Base-by-base conservation (phyloP, 2,888 invertebrate genomes). In the Eilema griseolum region DNA sequence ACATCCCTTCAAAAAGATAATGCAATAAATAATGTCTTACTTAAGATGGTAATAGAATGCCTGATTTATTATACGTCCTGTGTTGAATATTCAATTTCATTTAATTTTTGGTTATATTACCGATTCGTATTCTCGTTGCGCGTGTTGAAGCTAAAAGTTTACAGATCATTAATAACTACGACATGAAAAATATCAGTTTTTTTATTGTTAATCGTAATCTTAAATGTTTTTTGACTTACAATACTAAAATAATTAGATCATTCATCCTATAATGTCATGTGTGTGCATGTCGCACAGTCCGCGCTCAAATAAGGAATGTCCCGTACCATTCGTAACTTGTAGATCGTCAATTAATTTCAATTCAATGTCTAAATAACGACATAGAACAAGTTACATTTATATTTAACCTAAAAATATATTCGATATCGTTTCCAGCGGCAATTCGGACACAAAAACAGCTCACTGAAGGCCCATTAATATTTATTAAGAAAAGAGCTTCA, bases 391-490 rank as follows among this genome's bases (percentile, higher is more conserved):
- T 20, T 46, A 46, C 20, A 46, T 62, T 41, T 10, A 56, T 12
- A 12, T 20, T 70, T 62, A 62, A 75, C 62, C 59, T 61, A 33
- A 65, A 72, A 69, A 61, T 73, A 71, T 67, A 68, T 72, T 69
- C 63, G 61, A 66, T 73, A 71, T 76, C 73, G 70, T 77, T 69
- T 78, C 69, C 59, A 62, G 72, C 79, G 70, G 66, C 52, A 61
- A 69, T 69, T 74, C 77, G 67, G 67, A 56, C 61, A 87, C 86
- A 90, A 90, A 87, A 84, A 81, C 80, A 74, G 80, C 83, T 82
- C 85, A 86, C 86, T 87, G 88, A 83, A 81, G 77, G 79, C 81
- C 86, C 85, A 88, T 92, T 88, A 87, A 89, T 90, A 90, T 90
- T 92, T 91, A 91, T 90, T 86, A 85, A 75, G 83, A 84, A 88